phyloP scores from a whole-genome alignment of 1,140 invertebrate genomes.

The Oncopeltus fasciatus region DNA sequence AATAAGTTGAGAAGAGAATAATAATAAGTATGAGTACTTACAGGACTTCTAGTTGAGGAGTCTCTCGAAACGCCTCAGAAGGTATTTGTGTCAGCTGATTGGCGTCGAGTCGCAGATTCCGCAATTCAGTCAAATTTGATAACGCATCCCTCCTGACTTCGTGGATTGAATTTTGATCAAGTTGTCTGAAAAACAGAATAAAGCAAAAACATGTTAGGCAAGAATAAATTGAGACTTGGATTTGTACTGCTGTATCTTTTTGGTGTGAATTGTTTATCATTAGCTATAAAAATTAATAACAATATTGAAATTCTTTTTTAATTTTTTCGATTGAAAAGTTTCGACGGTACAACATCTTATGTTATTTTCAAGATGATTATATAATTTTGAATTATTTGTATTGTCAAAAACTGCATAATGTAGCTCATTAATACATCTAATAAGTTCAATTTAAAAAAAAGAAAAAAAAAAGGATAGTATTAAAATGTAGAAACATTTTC shows the following conservation, averaged over 20 bases:
- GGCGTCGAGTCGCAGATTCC: conserved; percentile 46
- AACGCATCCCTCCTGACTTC: conserved; percentile 40
- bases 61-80: conserved; percentile 39
- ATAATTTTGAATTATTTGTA: too few species aligned
- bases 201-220: neutral
- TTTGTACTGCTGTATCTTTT: neutral
- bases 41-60: conserved; percentile 45
- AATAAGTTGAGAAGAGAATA: too few species aligned
- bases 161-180: conserved; percentile 49
- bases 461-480: too few species aligned
- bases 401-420: too few species aligned
- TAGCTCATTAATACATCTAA: too few species aligned
- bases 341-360: neutral
- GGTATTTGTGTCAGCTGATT: conserved; percentile 47
- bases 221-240: neutral
- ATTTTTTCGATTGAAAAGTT: neutral
- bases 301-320: too few species aligned
- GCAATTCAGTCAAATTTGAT: conserved; percentile 36
- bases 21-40: too few species aligned
- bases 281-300: too few species aligned
- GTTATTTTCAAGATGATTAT: neutral
- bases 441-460: too few species aligned
- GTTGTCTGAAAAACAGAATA: conserved; percentile 36
- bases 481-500: too few species aligned
- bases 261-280: neutral